phyloP scores from a whole-genome alignment of 2,113 vertebrate genomes.

The Callipepla squamata region DNA sequence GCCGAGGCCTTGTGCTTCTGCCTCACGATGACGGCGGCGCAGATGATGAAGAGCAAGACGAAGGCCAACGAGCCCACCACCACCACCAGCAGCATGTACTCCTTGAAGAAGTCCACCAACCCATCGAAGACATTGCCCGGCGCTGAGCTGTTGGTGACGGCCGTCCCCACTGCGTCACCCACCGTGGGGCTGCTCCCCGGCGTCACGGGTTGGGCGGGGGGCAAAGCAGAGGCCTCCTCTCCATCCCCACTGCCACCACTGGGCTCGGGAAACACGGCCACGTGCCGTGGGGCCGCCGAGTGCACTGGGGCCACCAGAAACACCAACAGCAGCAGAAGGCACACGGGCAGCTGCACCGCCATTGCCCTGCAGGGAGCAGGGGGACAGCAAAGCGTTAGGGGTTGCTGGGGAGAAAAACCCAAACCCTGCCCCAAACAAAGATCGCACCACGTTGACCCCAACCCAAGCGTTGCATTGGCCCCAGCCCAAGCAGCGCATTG shows the following conservation, averaged over 20 bases:
- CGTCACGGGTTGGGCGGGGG: constrained; percentile 44
- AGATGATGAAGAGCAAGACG: constrained; percentile 91
- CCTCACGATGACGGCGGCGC: constrained; percentile 88
- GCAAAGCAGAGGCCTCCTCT: constrained; percentile 76
- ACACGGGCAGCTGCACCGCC: accelerated
- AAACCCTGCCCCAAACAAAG: background rate
- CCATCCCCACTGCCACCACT: constrained; percentile 81
- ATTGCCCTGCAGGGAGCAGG: background rate
- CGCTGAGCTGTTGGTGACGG: constrained; percentile 81
- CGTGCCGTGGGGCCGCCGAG: background rate
- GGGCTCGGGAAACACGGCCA: constrained; percentile 35
- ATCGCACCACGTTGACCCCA: accelerated
- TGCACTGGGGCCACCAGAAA: accelerated
- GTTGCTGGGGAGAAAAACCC: accelerated
- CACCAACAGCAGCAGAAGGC: constrained; percentile 60
- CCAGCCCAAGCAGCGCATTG: background rate
- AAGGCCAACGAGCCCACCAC: constrained; percentile 90
- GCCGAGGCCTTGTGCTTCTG: constrained; percentile 93
- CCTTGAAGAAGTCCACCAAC: constrained; percentile 89
- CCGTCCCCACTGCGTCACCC: constrained; percentile 57
- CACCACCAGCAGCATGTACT: constrained; percentile 88
- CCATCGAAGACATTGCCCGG: constrained; percentile 79
- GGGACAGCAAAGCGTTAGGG: accelerated
- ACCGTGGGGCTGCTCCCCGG: constrained; percentile 21
- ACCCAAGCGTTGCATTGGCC: background rate